phyloP scores from a whole-genome alignment of 2,888 invertebrate genomes.

The Melipona beecheii region DNA sequence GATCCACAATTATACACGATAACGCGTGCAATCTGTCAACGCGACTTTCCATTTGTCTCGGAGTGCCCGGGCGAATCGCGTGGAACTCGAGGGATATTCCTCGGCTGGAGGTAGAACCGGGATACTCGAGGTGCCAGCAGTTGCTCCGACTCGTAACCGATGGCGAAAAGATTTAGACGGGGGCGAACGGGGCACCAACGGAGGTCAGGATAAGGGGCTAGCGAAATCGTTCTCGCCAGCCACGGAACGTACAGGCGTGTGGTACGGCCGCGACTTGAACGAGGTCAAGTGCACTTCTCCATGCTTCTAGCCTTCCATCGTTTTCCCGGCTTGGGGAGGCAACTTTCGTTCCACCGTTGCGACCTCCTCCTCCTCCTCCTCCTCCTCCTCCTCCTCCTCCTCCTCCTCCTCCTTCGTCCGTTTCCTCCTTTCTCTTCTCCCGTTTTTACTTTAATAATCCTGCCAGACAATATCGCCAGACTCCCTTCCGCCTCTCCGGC shows the following conservation, averaged over 20 bases:
- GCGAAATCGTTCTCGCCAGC: slow-evolving; percentile 51
- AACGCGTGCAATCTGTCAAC: too few relatives aligned
- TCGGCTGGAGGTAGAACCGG: too few relatives aligned
- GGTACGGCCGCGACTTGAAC: slow-evolving; percentile 54
- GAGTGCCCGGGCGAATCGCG: too few relatives aligned
- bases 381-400: neutral
- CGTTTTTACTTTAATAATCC: slow-evolving; percentile 62
- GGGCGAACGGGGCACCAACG: slow-evolving; percentile 41
- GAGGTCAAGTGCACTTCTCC: slow-evolving; percentile 68
- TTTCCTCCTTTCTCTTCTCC: slow-evolving; percentile 1
- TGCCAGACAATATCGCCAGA: slow-evolving; percentile 54
- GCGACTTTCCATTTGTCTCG: too few relatives aligned
- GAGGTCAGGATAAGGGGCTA: slow-evolving; percentile 52
- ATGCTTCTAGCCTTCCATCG: slow-evolving; percentile 49
- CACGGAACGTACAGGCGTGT: slow-evolving; percentile 39
- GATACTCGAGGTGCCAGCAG: too few relatives aligned
- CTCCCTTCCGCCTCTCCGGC: neutral
- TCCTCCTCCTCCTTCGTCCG: slow-evolving; percentile 20
- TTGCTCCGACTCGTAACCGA: too few relatives aligned
- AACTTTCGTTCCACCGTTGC: slow-evolving; percentile 18
- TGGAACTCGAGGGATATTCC: too few relatives aligned
- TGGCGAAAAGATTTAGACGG: slow-evolving; percentile 47
- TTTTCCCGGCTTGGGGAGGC: slow-evolving; percentile 24
- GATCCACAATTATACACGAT: too few relatives aligned
- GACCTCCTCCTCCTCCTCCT: slow-evolving; percentile 13